Evolutionary conservation across 2,113 vertebrate species (phyloP), one percentile per base, ranked within the genome.

Genomic region (Glaucidium brasilianum): DNA sequence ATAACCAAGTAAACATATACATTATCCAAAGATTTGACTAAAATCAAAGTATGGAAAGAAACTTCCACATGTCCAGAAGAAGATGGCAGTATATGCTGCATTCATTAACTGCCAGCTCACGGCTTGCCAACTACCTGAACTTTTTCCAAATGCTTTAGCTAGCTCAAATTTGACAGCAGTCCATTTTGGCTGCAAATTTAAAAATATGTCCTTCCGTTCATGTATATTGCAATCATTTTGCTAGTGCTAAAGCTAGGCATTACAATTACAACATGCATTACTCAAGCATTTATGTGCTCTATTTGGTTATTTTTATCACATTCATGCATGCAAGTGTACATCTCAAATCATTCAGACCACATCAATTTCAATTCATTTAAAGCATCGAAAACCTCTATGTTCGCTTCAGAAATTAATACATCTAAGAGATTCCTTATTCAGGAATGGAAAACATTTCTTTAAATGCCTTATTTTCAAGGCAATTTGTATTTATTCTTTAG

Each of bases 181-280:
- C 96, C 97, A 96, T 94, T 88, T 96, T 97, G 95, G 94, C 86
- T 8, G 5, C 56, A 67, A 68, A 78, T 71, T 86, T 93, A 23
- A 93, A 96, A 95, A 90, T 80, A 88, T 43, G 90, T 76, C 88
- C 88, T 94, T 96, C 92, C 60, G 18, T 86, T 94, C 92, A 72
- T 67, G 72, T 78, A 80, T 39, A 94, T 39, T 78, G 83, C 82
- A 79, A 95, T 90, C 45, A 93, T 84, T 92, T 71, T 71, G 50
- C 3, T 16, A 96, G 91, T 41, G 58, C 73, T 94, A 68, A 53
- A 91, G 76, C 79, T 53, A 81, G 69, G 50, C 92, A 85, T 84
- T 89, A 78, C 95, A 94, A 95, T 94, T 94, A 86, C 85, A 89
- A 87, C 96, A 91, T 85, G 91, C 84, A 86, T 96, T 95, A 95